Base-by-base conservation (phyloP, 2,888 invertebrate species). In the Drosophila vallismaia region DNA sequence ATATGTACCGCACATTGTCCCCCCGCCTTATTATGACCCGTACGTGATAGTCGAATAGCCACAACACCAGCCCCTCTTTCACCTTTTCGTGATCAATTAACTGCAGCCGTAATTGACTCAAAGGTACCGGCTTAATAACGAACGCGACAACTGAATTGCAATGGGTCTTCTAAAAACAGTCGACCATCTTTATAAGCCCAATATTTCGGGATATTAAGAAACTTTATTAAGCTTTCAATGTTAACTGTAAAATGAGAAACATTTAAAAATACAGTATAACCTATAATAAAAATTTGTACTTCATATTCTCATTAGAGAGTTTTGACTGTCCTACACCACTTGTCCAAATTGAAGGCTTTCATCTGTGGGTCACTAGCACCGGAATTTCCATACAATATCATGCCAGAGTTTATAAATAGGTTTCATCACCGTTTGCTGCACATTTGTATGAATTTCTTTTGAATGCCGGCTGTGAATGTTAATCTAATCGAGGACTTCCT, bases 401-500 rank as follows among this genome's bases (percentile, higher is more conserved):
- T 38, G 38, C 49, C 36, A 12, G 36, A 53, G 24, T 14, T 33
- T 58, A 42, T 33, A 62, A 62, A 70, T 50, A 51, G 44, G 4
- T 51, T 59, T 50, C 53, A 42, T 44, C 38, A 69, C 53, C 40
- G 52, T 57, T 48, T 19, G 40, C n/a, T 52, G 14, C 52, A 51
- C 50, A 50, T 52, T 52, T 12, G n/a, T 45, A 28, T 54, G 31
- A 45, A 50, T 70, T 45, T 66, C 55, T 77, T 66, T 74, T 60
- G 49, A 62, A 66, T 56, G 40, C 42, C 48, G 53, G 44, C 55
- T 29, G 38, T 46, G 38, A 49, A 71, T 70, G 57, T 53, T 74
- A 79, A 78, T 86, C 70, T 85, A 79, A 86, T 79, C 83, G 70
- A 67, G 69, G 40, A 57, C 56, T 78, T 51, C 64, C 58, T 69